Evolutionary conservation across 2,797 vertebrate genomes (phyloP), one percentile per base, ranked within the genome.

Genomic region (Florisuga fusca): DNA sequence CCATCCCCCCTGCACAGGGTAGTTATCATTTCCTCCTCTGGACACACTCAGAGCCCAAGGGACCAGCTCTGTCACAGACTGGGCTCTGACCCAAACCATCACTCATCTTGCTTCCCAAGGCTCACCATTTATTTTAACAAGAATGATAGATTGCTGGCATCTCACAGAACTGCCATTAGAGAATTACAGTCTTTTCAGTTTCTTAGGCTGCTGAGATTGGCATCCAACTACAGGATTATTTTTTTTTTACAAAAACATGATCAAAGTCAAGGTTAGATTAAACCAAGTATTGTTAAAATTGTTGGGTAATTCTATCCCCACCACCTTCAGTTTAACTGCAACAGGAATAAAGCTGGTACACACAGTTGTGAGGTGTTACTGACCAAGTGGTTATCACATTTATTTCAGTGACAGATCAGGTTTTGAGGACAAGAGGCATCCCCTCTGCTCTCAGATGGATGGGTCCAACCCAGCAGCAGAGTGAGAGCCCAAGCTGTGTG

Each of bases 391-490:
- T 20, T 36, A 34, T 4, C 6, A 0, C 0, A 0, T 17, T 57
- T 25, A 23, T 48, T 33, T 38, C 78, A 89, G 82, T 5, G 59
- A 25, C 45, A 51, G 23, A 31, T 73, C 33, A 69, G 46, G 43
- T 11, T 17, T 50, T 7, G 31, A 54, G 13, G 43, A 90, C 27
- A 55, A 69, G 27, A 46, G 78, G 67, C 17, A 34, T 5, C 57
- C 36, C 46, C 31, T 26, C 61, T 13, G 66, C 71, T 31, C 45
- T 3, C 19, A 55, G 6, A 31, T 1, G n/a, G 69, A 9, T 1
- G 2, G 33, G 57, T 3, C 15, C 7, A 0, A 13, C 31, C 1
- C 5, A 1, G 29, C 1, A 11, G 41, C 51, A 8, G 59, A 25
- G 69, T 14, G 5, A 54, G 74, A 48, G 1, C 26, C 12, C 59